Conservation (phyloP, 2,888 invertebrate species). For the Mesoligia furuncula region DNA sequence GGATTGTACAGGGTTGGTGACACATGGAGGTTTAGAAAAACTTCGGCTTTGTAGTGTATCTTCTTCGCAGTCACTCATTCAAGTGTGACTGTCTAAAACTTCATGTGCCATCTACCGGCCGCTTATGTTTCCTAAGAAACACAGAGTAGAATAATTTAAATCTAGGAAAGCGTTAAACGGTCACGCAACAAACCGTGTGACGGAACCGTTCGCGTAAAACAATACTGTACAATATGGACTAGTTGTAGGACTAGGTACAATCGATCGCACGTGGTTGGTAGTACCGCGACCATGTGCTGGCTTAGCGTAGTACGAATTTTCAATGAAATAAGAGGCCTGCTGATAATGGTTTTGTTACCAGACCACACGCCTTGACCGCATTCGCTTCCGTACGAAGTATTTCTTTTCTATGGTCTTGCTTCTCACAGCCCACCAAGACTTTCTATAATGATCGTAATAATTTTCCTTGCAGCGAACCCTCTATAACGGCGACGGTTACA, state of each 20-base stretch:
- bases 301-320: background rate
- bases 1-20: background rate
- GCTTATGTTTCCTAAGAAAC: too few species aligned
- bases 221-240: background rate
- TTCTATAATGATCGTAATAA: background rate
- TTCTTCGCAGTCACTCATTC: background rate
- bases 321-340: background rate
- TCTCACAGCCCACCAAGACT: background rate
- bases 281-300: background rate
- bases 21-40: background rate
- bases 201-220: too few species aligned
- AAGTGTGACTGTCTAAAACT: background rate
- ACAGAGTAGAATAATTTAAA: too few species aligned
- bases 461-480: conserved; percentile 67
- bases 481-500: conserved; percentile 51
- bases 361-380: too few species aligned
- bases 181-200: too few species aligned
- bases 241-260: too few species aligned
- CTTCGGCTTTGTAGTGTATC: too few species aligned
- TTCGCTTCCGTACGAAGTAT: background rate
- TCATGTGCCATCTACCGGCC: too few species aligned
- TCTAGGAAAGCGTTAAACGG: too few species aligned
- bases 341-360: background rate
- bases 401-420: background rate
- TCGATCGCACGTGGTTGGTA: background rate